Conservation (phyloP, 2,797 vertebrate species). For the Falco berigora region DNA sequence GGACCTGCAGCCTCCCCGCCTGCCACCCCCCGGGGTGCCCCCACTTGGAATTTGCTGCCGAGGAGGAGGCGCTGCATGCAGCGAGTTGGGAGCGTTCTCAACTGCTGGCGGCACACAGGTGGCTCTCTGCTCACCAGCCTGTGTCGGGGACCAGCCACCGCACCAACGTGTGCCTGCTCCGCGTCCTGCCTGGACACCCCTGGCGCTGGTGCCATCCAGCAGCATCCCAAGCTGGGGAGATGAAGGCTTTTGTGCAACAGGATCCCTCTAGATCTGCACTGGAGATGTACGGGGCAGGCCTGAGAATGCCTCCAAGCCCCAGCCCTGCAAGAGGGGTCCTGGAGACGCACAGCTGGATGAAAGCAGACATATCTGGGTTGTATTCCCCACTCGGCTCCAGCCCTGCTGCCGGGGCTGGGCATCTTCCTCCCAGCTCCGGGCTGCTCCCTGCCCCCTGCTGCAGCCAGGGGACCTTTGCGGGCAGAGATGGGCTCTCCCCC, state of each 20-base stretch:
- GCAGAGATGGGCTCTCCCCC: neutral
- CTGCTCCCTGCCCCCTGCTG: accelerated
- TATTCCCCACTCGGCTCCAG: neutral
- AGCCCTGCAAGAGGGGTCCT: neutral
- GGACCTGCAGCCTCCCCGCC: neutral
- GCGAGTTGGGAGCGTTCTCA: neutral
- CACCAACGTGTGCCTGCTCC: accelerated
- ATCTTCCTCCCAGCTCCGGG: neutral
- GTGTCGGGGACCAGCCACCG: accelerated
- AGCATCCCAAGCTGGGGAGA: neutral
- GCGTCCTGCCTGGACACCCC: neutral
- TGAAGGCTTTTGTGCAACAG: neutral
- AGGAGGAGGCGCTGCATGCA: neutral
- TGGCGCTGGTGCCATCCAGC: neutral
- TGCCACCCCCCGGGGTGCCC: neutral
- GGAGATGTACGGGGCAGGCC: neutral
- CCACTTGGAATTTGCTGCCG: accelerated
- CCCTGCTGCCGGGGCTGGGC: neutral
- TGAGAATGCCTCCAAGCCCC: neutral
- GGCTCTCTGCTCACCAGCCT: neutral
- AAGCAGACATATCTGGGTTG: neutral
- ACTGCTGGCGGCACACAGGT: accelerated
- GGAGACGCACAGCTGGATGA: neutral
- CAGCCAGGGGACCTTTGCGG: neutral
- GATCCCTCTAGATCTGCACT: neutral